Conservation (phyloP, 2,797 vertebrate species). For the Antennarius maculatus region DNA sequence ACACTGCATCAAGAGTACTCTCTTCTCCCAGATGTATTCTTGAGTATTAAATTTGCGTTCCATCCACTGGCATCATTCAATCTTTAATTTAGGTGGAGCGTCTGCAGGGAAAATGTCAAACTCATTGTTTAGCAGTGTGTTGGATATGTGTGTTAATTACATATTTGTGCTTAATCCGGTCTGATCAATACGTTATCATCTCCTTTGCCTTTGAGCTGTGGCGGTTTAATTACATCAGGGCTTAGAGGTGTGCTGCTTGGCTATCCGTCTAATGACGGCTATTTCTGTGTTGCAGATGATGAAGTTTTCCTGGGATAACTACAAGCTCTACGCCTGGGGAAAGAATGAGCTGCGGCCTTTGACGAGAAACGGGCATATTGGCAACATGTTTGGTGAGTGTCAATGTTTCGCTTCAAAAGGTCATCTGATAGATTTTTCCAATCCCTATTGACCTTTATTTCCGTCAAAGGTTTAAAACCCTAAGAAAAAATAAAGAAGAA, state of each 20-base stretch:
- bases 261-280: constrained; percentile 38
- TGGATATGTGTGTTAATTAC: constrained; percentile 61
- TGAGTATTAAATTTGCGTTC: constrained; percentile 26
- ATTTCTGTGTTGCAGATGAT: constrained; percentile 89
- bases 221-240: constrained; percentile 56
- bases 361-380: constrained; percentile 91
- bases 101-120: constrained; percentile 58
- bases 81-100: constrained; percentile 49
- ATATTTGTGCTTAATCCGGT: constrained; percentile 57
- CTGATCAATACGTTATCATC: constrained; percentile 68
- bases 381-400: constrained; percentile 97
- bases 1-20: constrained; percentile 8
- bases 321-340: constrained; percentile 91
- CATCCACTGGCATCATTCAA: constrained; percentile 35
- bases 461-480: constrained; percentile 1
- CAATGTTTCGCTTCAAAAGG: constrained; percentile 11
- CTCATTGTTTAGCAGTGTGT: constrained; percentile 42
- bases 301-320: constrained; percentile 98
- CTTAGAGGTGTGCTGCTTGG: constrained; percentile 15
- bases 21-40: constrained; percentile 7
- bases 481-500: background rate
- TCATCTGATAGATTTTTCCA: background rate
- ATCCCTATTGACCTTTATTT: constrained; percentile 18
- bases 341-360: constrained; percentile 95
- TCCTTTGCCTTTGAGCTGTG: constrained; percentile 49